Conservation (phyloP, 2,797 vertebrate genomes). For the Antennarius maculatus region DNA sequence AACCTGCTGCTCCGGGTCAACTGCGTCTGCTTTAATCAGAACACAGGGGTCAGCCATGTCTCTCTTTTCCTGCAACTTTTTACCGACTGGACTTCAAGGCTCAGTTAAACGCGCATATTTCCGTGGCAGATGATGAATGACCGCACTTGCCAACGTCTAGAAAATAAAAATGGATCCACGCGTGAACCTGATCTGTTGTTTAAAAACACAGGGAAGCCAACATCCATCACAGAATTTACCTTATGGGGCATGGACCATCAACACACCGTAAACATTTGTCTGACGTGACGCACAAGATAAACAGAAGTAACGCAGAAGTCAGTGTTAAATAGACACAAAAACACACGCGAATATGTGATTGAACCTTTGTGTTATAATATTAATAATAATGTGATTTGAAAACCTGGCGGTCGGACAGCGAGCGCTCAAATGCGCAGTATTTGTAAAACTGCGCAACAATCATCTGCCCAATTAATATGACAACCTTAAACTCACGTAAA, state of each 20-base stretch:
- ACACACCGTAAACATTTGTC: constrained; percentile 48
- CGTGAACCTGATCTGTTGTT: constrained; percentile 32
- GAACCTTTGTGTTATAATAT: too few species aligned
- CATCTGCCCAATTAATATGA: not conserved
- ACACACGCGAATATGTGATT: not conserved
- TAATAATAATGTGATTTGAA: not conserved
- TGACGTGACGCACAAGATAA: constrained; percentile 15
- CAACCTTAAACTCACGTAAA: not conserved
- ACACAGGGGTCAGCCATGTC: constrained; percentile 35
- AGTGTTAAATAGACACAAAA: not conserved
- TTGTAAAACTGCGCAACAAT: not conserved
- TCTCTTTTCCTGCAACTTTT: constrained; percentile 16
- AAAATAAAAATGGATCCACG: constrained; percentile 16
- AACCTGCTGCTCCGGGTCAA: constrained; percentile 48
- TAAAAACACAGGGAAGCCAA: constrained; percentile 17
- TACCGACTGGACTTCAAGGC: constrained; percentile 35
- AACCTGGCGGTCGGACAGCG: not conserved
- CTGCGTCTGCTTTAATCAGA: constrained; percentile 53
- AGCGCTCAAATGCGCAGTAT: not conserved
- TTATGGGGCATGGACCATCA: constrained; percentile 19
- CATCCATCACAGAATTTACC: constrained; percentile 41
- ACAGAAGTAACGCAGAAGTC: constrained; percentile 10
- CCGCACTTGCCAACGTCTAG: constrained; percentile 37
- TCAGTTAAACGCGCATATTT: constrained; percentile 48
- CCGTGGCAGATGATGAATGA: constrained; percentile 46